These are phyloP conservation scores for Irena cyanogastra DNA, from an alignment of 2,113 vertebrate species.

Conservation along the genomic window DNA sequence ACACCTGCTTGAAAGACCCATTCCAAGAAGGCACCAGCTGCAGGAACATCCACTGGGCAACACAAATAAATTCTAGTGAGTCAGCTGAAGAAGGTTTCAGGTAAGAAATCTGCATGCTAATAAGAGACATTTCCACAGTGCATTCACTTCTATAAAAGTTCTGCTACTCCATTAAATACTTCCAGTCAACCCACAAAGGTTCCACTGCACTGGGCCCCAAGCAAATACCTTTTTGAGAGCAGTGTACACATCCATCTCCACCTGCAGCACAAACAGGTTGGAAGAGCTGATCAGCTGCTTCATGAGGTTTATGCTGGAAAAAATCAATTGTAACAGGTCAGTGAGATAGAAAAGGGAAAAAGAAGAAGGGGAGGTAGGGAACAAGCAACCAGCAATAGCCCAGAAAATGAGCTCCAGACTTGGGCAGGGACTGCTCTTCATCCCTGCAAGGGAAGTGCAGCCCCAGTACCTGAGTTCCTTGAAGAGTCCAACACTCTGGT, in stretches of 20 bases:
- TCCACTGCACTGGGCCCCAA: background rate
- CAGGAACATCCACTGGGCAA: slow-evolving; percentile 93
- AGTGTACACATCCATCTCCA: slow-evolving; percentile 98
- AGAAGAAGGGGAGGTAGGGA: background rate
- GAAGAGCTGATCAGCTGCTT: slow-evolving; percentile 91
- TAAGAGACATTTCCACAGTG: background rate
- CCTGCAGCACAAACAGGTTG: slow-evolving; percentile 97
- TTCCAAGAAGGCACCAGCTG: slow-evolving; percentile 93
- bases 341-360: background rate
- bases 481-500: slow-evolving; percentile 93
- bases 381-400: background rate
- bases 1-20: slow-evolving; percentile 89
- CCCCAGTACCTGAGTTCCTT: slow-evolving; percentile 89
- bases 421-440: background rate
- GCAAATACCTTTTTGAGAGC: slow-evolving; percentile 90
- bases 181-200: background rate
- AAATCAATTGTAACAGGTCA: background rate
- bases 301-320: slow-evolving; percentile 85
- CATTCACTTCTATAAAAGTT: background rate
- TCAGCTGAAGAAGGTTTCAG: background rate
- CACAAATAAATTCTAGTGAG: background rate
- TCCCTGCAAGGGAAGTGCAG: background rate
- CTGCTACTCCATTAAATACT: background rate
- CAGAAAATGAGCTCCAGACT: background rate
- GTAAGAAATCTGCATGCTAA: background rate